phyloP scores from a whole-genome alignment of 2,797 vertebrate genomes.

The Adelosebastes latens region DNA sequence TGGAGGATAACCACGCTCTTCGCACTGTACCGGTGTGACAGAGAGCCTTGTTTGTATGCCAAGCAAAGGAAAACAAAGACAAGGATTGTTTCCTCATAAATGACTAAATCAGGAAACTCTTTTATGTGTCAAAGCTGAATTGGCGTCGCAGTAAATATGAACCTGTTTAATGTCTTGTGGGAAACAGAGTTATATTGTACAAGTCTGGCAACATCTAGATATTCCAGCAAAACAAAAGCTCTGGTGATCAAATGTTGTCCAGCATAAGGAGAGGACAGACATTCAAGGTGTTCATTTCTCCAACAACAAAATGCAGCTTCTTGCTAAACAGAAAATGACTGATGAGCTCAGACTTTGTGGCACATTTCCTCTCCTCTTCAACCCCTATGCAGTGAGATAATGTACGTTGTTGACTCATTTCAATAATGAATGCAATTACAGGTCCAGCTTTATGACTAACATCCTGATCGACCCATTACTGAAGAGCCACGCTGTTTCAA shows the following conservation, averaged over 20 bases:
- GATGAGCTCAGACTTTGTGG: slow-evolving; percentile 39
- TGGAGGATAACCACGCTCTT: slow-evolving; percentile 33
- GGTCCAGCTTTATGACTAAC: slow-evolving; percentile 69
- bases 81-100: neutral
- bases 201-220: slow-evolving; percentile 10
- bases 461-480: slow-evolving; percentile 71
- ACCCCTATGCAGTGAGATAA: slow-evolving; percentile 49
- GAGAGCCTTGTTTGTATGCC: slow-evolving; percentile 23
- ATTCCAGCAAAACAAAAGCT: slow-evolving; percentile 27
- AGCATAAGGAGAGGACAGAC: slow-evolving; percentile 10
- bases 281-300: slow-evolving; percentile 39
- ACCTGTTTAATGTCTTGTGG: slow-evolving; percentile 1
- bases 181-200: slow-evolving; percentile 2
- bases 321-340: slow-evolving; percentile 40
- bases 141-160: neutral
- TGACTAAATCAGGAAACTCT: slow-evolving; percentile 9
- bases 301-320: slow-evolving; percentile 27
- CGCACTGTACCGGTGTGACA: slow-evolving; percentile 21
- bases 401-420: slow-evolving; percentile 68
- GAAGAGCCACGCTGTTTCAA: slow-evolving; percentile 50
- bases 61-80: slow-evolving; percentile 19
- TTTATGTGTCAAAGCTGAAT: neutral
- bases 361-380: slow-evolving; percentile 54
- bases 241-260: slow-evolving; percentile 2
- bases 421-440: slow-evolving; percentile 79